Evolutionary conservation across 2,888 invertebrate genomes (phyloP), one percentile per base, ranked within the genome.

Genomic region (Acheta domesticus): DNA sequence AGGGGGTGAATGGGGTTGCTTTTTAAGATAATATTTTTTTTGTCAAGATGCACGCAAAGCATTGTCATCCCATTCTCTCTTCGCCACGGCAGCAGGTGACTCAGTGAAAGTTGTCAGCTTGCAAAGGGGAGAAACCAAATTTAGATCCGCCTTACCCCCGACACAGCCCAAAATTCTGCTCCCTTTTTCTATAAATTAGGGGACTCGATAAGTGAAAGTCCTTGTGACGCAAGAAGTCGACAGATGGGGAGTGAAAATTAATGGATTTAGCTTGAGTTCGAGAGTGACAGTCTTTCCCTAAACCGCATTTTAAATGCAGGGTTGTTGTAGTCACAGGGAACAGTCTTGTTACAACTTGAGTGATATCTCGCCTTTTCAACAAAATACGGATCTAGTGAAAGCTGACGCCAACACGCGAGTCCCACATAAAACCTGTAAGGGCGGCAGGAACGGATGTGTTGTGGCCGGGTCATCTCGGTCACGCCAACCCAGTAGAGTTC

Each of bases 61-160:
- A 62, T 62, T 62, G 62, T 62, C 62, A 62, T 62, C 62, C 62
- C 8, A 62, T 62, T 62, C 62, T 62, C n/a, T 62, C 62, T 62
- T 11, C 16, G 14, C 62, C 62, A 14, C 62, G 14, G 36, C n/a
- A 62, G 14, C 62, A 62, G 62, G 62, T 62, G 62, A 62, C 62
- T 62, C 62, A 62, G 62, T 62, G 62, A 62, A 62, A 62, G 62
- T 62, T 62, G 62, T 62, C 62, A 62, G 62, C 62, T 62, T 62
- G 62, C 62, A 62, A n/a, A 62, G 11, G 62, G n/a, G 36, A 16
- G n/a, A 16, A 14, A 14, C 62, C 14, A n/a, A 62, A 62, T 62
- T 62, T 62, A 62, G 62, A 62, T 62, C n/a, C 14, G 8, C 16
- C 8, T 5, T 62, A n/a, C 62, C 62, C 14, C n/a, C 14, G 62